These are phyloP conservation scores for Nipponia nippon DNA, from an alignment of 2,113 vertebrate species.

Conservation along the genomic window DNA sequence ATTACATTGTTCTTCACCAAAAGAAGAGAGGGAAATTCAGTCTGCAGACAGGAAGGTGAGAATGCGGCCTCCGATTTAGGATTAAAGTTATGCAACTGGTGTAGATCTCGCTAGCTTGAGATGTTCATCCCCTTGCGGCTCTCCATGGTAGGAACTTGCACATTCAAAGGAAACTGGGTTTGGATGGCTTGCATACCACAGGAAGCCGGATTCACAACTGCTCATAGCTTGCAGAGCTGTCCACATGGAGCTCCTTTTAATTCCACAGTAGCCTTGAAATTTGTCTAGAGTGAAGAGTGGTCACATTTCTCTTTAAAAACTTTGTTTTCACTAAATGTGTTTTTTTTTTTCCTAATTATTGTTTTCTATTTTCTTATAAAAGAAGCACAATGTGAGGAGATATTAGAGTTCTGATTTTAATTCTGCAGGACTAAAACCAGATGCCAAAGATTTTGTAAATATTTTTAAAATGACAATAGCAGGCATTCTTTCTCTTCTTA, in stretches of 20 bases:
- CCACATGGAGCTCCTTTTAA: neutral
- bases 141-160: neutral
- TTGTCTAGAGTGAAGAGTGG: neutral
- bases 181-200: neutral
- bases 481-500: constrained; percentile 32
- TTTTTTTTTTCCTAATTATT: neutral
- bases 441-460: constrained; percentile 21
- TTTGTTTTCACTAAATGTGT: neutral
- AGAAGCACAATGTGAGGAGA: neutral
- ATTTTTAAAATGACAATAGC: constrained; percentile 37
- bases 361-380: neutral
- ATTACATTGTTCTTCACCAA: neutral
- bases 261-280: neutral
- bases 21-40: neutral
- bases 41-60: neutral
- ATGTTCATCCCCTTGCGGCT: neutral
- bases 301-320: neutral
- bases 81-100: neutral
- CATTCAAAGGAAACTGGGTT: neutral
- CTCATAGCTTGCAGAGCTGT: neutral
- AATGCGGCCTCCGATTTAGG: neutral
- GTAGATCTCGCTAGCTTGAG: neutral
- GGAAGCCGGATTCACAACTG: neutral
- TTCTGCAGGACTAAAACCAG: neutral
- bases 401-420: neutral